Evolutionary conservation across 2,797 vertebrate species (phyloP), one percentile per base, ranked within the genome.

Genomic region (Apodemus agrarius): DNA sequence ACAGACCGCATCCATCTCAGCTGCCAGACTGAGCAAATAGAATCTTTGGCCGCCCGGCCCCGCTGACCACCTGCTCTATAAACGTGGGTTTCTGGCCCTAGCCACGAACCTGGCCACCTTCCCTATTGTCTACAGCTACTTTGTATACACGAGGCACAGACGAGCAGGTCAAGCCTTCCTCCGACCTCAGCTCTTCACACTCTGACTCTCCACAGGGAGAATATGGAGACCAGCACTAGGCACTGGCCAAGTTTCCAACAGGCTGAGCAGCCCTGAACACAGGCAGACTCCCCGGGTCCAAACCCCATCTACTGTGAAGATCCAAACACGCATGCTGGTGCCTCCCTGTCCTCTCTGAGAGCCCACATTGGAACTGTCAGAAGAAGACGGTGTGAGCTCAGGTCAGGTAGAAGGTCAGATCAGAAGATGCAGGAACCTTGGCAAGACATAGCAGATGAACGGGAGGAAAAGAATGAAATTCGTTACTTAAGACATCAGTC

Each of bases 1-100:
- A 65, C 89, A 63, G 65, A 57, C 75, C 37, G 11, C 14, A 17
- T 14, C 76, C 67, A 82, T 59, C 49, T 79, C 92, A 54, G 34
- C 37, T 86, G 67, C 78, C 90, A 67, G 93, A 89, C 34, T 89
- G 52, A 95, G 49, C 57, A 93, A 85, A 85, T 12, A 74, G 54
- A 92, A 88, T 67, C 75, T 88, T 86, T 93, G 90, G 92, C 92
- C 74, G 52, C 76, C 6, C 37, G 43, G 26, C 34, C 34, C 24
- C 6, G 17, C 14, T 24, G 21, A 43, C 49, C 34, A 79, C 22
- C 24, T 65, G 81, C 46, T 87, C 75, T 3, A 0, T 52, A 83
- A 90, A 91, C 40, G 67, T 87, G 40, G 61, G 52, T 61, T 63
- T 43, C 11, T 37, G 69, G 54, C 43, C 74, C 40, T 0, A 19